Percentiles rank a stretch among this genome's conserved stretches.
Evolutionary conservation across 2,797 vertebrate genomes (phyloP).

Genomic region (Silurus lanzhouensis): DNA sequence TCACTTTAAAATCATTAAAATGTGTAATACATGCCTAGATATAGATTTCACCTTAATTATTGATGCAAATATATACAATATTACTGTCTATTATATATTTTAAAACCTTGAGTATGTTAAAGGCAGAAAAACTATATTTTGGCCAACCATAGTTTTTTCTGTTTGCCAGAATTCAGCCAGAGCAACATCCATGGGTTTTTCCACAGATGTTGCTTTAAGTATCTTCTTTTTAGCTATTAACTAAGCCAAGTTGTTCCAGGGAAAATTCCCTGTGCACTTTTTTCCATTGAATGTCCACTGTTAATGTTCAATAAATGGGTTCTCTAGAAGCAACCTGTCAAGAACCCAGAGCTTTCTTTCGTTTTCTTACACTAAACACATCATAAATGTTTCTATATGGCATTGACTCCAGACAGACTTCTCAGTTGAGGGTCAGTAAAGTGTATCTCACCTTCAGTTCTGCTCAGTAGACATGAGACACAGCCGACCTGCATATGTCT

Average conservation of each 20-base stretch:
- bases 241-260: not conserved
- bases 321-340: not conserved
- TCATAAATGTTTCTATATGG: not conserved
- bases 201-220: not conserved
- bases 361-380: constrained; percentile 53
- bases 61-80: no score
- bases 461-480: constrained; percentile 30
- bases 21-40: no score
- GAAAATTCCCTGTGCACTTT: not conserved
- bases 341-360: constrained; percentile 31
- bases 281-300: not conserved
- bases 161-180: not conserved
- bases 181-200: not conserved
- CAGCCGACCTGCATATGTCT: constrained; percentile 51
- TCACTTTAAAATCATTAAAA: no score
- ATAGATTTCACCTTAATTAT: no score
- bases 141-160: not conserved
- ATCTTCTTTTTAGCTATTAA: not conserved
- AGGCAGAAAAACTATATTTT: not conserved
- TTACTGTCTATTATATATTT: not conserved
- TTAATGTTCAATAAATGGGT: not conserved
- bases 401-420: constrained; percentile 1
- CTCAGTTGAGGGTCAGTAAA: constrained; percentile 3
- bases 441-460: constrained; percentile 25
- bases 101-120: not conserved